These are phyloP conservation scores for Actinemys pallida DNA, from an alignment of 2,113 vertebrate genomes.

Conservation along the genomic window DNA sequence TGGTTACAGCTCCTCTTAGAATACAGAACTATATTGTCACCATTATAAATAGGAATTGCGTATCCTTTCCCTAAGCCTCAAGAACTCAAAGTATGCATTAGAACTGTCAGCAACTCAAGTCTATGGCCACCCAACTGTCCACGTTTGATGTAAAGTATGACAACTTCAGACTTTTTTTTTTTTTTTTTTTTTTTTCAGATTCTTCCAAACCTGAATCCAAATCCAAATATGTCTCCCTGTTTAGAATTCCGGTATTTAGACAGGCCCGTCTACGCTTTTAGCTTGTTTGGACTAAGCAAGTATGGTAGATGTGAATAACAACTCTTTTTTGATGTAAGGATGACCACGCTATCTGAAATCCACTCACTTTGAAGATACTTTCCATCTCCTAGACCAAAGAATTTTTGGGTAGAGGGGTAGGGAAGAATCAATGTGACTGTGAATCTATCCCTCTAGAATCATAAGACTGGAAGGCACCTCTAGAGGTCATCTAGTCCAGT, in stretches of 20 bases:
- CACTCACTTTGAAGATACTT: not conserved
- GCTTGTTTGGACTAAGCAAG: not conserved
- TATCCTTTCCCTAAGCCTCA: not conserved
- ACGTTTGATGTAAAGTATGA: not conserved
- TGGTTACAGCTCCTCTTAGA: not conserved
- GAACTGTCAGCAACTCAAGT: not conserved
- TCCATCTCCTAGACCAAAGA: not conserved
- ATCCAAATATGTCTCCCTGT: not conserved
- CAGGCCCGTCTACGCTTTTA: not conserved
- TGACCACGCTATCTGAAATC: no score
- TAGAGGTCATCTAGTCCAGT: no score
- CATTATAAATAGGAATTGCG: not conserved
- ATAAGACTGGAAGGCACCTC: no score
- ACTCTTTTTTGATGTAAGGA: no score
- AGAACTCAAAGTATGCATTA: not conserved
- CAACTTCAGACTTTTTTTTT: not conserved
- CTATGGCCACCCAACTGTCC: not conserved
- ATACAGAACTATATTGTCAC: fast-evolving
- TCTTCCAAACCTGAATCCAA: not conserved
- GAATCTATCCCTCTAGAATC: no score
- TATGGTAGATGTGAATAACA: not conserved
- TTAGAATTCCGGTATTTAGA: not conserved
- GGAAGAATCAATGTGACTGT: no score
- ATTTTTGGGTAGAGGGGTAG: not conserved
- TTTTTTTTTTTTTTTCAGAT: not conserved